phyloP scores from a whole-genome alignment of 1,140 invertebrate species.

The Drosophila kurseongensis region DNA sequence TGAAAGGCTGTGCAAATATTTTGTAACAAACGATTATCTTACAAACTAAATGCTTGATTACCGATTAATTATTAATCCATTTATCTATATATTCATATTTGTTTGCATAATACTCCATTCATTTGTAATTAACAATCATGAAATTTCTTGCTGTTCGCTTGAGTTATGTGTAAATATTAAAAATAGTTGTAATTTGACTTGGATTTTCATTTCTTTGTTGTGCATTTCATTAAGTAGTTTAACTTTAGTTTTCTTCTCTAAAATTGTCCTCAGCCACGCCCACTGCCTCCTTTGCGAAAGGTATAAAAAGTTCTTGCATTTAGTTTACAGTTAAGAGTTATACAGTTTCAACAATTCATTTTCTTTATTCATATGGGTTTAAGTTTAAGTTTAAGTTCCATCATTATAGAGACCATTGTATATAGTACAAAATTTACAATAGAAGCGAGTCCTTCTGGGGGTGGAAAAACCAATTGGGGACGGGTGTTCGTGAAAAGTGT shows the following conservation, averaged over 20 bases:
- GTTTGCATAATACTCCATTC: constrained; percentile 56
- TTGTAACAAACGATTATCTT: constrained; percentile 27
- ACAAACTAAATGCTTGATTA: constrained; percentile 56
- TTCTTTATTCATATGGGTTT: constrained; percentile 28
- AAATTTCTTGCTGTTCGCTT: constrained; percentile 36
- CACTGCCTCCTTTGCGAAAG: constrained; percentile 60
- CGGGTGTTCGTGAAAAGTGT: constrained; percentile 7
- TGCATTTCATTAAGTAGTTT: constrained; percentile 33
- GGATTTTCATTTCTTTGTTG: constrained; percentile 43
- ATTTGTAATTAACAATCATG: constrained; percentile 51
- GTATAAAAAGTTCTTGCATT: constrained; percentile 70
- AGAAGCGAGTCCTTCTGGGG: constrained; percentile 61
- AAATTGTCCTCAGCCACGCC: constrained; percentile 50
- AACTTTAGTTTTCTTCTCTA: constrained; percentile 20
- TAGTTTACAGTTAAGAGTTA: constrained; percentile 58
- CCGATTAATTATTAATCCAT: constrained; percentile 42
- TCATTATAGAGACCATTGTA: constrained; percentile 65
- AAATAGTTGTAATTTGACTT: constrained; percentile 78
- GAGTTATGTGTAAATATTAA: constrained; percentile 68
- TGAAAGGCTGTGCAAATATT: constrained; percentile 34
- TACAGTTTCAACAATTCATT: constrained; percentile 51
- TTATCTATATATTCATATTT: constrained; percentile 39
- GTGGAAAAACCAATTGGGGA: constrained; percentile 28
- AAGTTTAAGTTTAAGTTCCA: constrained; percentile 24
- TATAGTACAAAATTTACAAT: constrained; percentile 83